These are phyloP conservation scores for Condylostylus longicornis DNA, from an alignment of 1,140 invertebrate species.

Conservation along the genomic window DNA sequence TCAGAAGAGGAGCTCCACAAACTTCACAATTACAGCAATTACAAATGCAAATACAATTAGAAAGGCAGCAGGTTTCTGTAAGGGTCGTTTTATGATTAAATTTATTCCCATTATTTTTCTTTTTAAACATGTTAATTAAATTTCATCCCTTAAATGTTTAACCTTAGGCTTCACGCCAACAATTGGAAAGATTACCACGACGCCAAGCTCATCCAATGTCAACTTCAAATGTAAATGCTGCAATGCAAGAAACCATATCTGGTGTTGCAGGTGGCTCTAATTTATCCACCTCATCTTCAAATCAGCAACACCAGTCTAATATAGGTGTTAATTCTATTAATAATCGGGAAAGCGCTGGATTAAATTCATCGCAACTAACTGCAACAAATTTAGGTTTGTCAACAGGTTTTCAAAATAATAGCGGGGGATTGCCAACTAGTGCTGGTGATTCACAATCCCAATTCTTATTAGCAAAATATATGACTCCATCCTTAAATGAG, in stretches of 20 bases:
- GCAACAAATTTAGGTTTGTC: conserved; percentile 11
- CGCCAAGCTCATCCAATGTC: conserved; percentile 42
- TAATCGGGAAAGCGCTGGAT: conserved; percentile 26
- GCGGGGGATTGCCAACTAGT: conserved; percentile 10
- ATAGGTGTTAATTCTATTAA: conserved; percentile 26
- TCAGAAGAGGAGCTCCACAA: conserved; percentile 53
- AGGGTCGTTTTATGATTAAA: conserved; percentile 16
- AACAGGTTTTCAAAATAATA: conserved; percentile 7
- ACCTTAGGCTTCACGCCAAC: conserved; percentile 67
- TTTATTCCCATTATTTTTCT: conserved; percentile 5
- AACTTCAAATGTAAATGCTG: conserved; percentile 32
- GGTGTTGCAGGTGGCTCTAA: conserved; percentile 14
- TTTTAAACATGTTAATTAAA: conserved; percentile 11
- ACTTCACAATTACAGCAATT: conserved; percentile 71
- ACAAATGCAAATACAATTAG: conserved; percentile 79
- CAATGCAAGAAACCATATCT: conserved; percentile 19
- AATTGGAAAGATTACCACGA: conserved; percentile 70
- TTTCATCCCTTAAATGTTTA: too few relatives aligned
- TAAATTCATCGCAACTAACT: conserved; percentile 6
- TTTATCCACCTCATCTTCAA: conserved; percentile 22
- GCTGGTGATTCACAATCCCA: conserved; percentile 20
- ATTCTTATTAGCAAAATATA: conserved; percentile 28
- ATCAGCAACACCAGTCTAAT: conserved; percentile 28
- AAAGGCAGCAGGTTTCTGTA: conserved; percentile 69
- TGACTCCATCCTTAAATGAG: conserved; percentile 28